Evolutionary conservation across 2,113 vertebrate genomes (phyloP).

Genomic region (Rhinogobius similis): DNA sequence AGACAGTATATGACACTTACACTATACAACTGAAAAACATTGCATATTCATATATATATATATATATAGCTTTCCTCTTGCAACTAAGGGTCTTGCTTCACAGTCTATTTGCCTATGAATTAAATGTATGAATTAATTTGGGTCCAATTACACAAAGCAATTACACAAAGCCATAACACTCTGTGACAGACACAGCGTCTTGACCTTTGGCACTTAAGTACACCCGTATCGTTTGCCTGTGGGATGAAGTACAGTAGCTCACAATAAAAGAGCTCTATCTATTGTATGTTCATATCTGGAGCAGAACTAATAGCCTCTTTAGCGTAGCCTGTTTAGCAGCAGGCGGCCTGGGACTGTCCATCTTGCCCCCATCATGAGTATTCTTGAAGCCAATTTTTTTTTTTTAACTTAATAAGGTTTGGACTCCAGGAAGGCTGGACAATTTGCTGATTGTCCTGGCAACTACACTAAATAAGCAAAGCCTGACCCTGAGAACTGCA

Average conservation of each 20-base stretch:
- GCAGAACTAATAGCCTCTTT: conserved; percentile 61
- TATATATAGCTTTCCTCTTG: neutral
- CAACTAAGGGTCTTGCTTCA: too few relatives aligned
- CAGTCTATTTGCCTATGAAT: neutral
- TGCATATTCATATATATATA: neutral
- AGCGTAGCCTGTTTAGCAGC: conserved; percentile 27
- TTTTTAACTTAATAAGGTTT: neutral
- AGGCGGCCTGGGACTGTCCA: conserved; percentile 29
- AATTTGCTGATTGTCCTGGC: conserved; percentile 8
- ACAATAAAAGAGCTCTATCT: conserved; percentile 17
- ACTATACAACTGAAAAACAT: neutral
- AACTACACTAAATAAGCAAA: neutral
- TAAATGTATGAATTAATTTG: conserved; percentile 28
- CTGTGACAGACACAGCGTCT: too few relatives aligned
- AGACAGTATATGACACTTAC: too few relatives aligned
- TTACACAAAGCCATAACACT: neutral
- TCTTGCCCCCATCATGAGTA: conserved; percentile 1
- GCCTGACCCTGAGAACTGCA: too few relatives aligned
- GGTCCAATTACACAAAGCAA: conserved; percentile 17
- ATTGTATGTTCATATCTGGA: conserved; percentile 53
- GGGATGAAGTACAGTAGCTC: neutral
- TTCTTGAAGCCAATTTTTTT: neutral
- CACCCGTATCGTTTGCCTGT: neutral
- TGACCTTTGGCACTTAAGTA: neutral
- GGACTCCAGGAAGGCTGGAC: neutral